Percentiles rank a stretch among this genome's conserved stretches.
Evolutionary conservation across 2,113 vertebrate genomes (phyloP).

Genomic region (Polyodon spathula): DNA sequence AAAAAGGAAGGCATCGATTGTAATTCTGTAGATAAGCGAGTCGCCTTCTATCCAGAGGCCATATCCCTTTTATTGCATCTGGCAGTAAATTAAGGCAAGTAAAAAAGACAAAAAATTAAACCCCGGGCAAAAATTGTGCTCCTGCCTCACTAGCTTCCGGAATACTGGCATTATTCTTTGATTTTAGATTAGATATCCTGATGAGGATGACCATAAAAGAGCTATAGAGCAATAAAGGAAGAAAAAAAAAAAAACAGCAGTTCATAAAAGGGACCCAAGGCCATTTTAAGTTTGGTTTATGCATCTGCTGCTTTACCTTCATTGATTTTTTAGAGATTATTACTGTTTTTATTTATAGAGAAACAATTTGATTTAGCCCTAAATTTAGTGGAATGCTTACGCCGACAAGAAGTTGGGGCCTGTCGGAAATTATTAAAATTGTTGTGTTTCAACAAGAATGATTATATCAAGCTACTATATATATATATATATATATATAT

Average conservation of each 20-base stretch:
- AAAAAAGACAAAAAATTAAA: conserved; percentile 62
- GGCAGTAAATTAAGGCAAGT: conserved; percentile 74
- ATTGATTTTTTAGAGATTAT: conserved; percentile 85
- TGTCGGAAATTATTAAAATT: conserved; percentile 12
- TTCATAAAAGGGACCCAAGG: conserved; percentile 72
- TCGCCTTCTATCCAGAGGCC: conserved; percentile 57
- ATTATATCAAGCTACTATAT: neutral
- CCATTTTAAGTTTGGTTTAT: conserved; percentile 68
- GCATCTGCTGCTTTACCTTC: conserved; percentile 64
- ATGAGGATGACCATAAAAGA: conserved; percentile 70
- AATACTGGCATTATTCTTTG: conserved; percentile 55
- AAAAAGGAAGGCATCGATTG: conserved; percentile 56
- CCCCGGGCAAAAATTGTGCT: conserved; percentile 54
- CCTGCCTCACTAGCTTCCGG: conserved; percentile 48
- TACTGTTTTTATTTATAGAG: conserved; percentile 80
- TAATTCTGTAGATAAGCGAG: conserved; percentile 63
- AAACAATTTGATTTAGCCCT: conserved; percentile 68
- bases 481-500: too few species aligned
- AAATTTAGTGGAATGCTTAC: conserved; percentile 45
- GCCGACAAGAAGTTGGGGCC: conserved; percentile 12
- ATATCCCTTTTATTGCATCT: conserved; percentile 61
- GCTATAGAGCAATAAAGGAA: conserved; percentile 86
- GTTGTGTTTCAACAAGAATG: conserved; percentile 5
- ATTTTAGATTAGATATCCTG: conserved; percentile 71
- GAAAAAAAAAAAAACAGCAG: conserved; percentile 52